phyloP scores from a whole-genome alignment of 2,113 vertebrate genomes.

The Delphinapterus leucas region DNA sequence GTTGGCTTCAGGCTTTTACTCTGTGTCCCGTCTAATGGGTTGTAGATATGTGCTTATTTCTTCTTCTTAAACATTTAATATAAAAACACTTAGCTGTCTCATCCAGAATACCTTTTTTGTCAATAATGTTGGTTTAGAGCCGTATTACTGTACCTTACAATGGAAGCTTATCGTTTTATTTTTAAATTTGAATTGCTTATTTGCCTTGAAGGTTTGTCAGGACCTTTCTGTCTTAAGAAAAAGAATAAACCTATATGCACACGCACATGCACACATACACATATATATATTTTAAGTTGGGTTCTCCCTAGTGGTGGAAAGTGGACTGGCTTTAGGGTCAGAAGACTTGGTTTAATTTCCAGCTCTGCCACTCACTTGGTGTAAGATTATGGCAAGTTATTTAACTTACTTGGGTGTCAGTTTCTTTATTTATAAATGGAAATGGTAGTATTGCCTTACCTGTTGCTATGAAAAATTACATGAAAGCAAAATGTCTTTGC shows the following conservation, averaged over 20 bases:
- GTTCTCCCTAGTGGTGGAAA: neutral
- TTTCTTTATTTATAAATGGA: neutral
- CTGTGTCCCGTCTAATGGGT: neutral
- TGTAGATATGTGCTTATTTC: neutral
- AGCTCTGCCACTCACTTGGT: neutral
- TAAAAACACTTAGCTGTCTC: neutral
- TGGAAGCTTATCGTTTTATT: neutral
- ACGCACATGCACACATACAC: too few relatives aligned
- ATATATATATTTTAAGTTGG: neutral
- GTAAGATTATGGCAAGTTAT: neutral
- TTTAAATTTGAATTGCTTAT: neutral
- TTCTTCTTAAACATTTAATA: neutral
- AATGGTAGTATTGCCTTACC: neutral
- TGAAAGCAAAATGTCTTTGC: neutral
- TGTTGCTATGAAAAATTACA: neutral
- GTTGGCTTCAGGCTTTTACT: neutral
- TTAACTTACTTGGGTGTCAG: neutral
- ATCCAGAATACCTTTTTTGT: neutral
- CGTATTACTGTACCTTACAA: neutral
- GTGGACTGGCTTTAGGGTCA: neutral
- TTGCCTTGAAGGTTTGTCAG: neutral
- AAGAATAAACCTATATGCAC: accelerated
- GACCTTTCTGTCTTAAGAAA: neutral
- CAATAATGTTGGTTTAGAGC: neutral
- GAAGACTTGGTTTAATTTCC: neutral